Conservation (phyloP, 2,113 vertebrate species). For the Athene noctua region DNA sequence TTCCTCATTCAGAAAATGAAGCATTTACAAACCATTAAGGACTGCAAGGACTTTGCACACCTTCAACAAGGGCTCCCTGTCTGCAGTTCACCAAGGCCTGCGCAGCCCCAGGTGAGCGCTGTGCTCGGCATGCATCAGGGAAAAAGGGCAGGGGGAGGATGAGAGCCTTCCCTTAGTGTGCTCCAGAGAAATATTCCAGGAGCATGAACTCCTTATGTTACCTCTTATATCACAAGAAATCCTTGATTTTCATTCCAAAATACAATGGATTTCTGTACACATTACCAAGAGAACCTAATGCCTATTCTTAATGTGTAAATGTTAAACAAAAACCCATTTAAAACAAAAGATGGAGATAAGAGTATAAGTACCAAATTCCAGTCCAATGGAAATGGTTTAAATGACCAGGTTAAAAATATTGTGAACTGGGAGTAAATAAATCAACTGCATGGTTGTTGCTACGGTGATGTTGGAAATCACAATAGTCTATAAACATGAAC, state of each 20-base stretch:
- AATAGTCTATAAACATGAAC: neutral
- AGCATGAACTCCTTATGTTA: neutral
- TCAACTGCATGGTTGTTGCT: neutral
- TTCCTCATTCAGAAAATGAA: neutral
- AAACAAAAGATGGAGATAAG: neutral
- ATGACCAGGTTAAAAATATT: conserved; percentile 7
- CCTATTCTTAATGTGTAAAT: neutral
- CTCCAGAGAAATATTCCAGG: neutral
- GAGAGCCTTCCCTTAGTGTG: neutral
- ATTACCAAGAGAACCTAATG: neutral
- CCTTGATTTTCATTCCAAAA: neutral
- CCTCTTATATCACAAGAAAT: neutral
- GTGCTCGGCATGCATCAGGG: accelerated
- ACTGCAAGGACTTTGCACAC: neutral
- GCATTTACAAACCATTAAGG: neutral
- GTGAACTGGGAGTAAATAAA: neutral
- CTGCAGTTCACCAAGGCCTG: accelerated
- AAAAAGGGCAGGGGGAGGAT: neutral
- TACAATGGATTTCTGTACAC: neutral
- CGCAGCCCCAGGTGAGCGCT: neutral
- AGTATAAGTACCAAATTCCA: neutral
- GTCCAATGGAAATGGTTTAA: neutral
- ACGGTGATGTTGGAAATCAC: neutral
- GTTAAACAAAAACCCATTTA: neutral
- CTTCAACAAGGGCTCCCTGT: neutral